Evolutionary conservation across 1,140 invertebrate genomes (phyloP).

Genomic region (Drosophila parabipectinata): DNA sequence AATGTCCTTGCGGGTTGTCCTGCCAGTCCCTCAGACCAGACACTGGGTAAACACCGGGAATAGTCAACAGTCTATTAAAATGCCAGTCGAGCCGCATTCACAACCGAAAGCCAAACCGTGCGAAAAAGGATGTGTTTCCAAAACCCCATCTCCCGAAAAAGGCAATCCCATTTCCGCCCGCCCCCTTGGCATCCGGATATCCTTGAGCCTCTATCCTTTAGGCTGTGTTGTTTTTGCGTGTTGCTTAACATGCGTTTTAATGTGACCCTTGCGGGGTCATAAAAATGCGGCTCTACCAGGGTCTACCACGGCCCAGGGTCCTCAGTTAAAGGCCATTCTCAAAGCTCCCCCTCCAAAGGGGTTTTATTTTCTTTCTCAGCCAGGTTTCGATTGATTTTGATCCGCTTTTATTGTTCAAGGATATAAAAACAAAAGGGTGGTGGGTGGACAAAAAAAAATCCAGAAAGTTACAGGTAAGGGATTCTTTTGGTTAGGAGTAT

Average conservation of each 20-base stretch:
- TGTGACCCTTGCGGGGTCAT: constrained; percentile 81
- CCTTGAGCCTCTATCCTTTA: constrained; percentile 5
- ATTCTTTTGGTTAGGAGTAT: neutral
- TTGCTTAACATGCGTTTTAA: constrained; percentile 79
- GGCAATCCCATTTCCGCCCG: constrained; percentile 15
- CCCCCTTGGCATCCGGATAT: neutral
- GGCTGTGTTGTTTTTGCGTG: constrained; percentile 40
- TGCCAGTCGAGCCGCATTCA: constrained; percentile 63
- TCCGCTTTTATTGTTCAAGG: constrained; percentile 62
- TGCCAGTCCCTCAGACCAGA: constrained; percentile 32
- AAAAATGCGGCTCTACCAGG: constrained; percentile 53
- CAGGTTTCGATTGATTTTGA: constrained; percentile 67
- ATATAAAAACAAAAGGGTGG: constrained; percentile 24
- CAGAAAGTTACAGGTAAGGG: constrained; percentile 29
- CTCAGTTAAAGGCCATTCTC: neutral
- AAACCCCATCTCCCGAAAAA: neutral
- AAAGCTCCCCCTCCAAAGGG: neutral
- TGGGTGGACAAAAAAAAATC: constrained; percentile 47
- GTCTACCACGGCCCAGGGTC: constrained; percentile 3
- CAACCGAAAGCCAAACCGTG: constrained; percentile 55
- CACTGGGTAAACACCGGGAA: constrained; percentile 65
- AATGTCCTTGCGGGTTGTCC: too few species aligned
- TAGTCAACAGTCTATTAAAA: constrained; percentile 78
- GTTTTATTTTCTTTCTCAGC: constrained; percentile 9
- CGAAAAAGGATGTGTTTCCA: constrained; percentile 47